A percentile compares a stretch with the other conserved stretches of the same genome.
phyloP scores from a whole-genome alignment of 1,140 invertebrate species.

The Anagrus nilaparvatae region DNA sequence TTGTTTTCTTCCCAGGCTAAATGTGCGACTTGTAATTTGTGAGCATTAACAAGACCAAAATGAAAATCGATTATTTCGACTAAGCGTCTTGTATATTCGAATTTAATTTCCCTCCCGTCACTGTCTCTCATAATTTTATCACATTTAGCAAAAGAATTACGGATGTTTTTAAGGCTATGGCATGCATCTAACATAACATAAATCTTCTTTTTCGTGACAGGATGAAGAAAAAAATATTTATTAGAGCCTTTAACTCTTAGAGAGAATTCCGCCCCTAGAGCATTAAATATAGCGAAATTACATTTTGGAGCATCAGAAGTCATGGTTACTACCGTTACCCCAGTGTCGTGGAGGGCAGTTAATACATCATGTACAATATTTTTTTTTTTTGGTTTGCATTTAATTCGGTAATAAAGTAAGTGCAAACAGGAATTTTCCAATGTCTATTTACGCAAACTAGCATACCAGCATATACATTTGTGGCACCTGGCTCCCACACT shows the following conservation, averaged over 20 bases:
- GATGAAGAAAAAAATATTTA: slow-evolving; percentile 16
- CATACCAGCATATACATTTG: slow-evolving; percentile 14
- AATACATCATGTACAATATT: slow-evolving; percentile 10
- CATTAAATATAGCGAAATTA: slow-evolving; percentile 10
- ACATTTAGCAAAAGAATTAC: slow-evolving; percentile 17
- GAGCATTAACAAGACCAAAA: slow-evolving; percentile 10
- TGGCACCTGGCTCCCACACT: slow-evolving; percentile 3
- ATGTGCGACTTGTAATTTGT: slow-evolving; percentile 11
- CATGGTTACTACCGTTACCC: slow-evolving; percentile 9
- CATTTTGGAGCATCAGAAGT: slow-evolving; percentile 16
- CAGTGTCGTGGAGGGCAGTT: slow-evolving; percentile 6
- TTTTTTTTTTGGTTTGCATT: slow-evolving; percentile 3
- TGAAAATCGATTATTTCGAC: slow-evolving; percentile 12
- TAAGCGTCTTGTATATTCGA: slow-evolving; percentile 15
- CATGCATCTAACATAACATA: slow-evolving; percentile 20
- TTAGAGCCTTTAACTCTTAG: slow-evolving; percentile 7
- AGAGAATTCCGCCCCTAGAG: slow-evolving; percentile 18
- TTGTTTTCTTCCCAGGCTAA: slow-evolving; percentile 5
- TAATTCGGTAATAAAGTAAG: slow-evolving; percentile 13
- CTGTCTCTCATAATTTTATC: slow-evolving; percentile 2
- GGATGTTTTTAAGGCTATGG: slow-evolving; percentile 20
- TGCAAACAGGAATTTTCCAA: slow-evolving; percentile 12
- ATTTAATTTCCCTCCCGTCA: slow-evolving; percentile 15
- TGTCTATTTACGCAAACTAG: slow-evolving; percentile 11
- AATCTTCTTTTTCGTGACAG: slow-evolving; percentile 12